phyloP scores from a whole-genome alignment of 2,113 vertebrate genomes.

The Odontesthes bonariensis region DNA sequence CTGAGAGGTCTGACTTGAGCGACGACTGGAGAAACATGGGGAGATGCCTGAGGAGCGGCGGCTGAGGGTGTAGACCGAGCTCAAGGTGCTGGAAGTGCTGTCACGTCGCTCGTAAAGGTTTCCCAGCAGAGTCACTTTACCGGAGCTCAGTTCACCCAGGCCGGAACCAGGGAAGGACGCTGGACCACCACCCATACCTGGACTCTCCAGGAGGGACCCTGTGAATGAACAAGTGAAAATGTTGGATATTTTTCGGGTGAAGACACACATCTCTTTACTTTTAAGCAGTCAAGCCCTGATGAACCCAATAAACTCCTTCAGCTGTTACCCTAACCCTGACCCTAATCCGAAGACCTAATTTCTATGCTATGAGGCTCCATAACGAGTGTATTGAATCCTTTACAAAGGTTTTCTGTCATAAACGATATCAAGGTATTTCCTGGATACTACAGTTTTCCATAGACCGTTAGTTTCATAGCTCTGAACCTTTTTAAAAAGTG shows the following conservation, averaged over 20 bases:
- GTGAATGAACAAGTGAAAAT: slow-evolving; percentile 4
- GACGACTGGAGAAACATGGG: slow-evolving; percentile 91
- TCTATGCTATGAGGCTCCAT: no score
- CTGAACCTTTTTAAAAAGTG: no score
- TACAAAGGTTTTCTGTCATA: no score
- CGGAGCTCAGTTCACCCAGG: slow-evolving; percentile 83
- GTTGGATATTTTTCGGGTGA: neutral
- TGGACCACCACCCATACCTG: slow-evolving; percentile 77
- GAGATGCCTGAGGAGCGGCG: slow-evolving; percentile 94
- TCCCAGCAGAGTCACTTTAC: slow-evolving; percentile 84
- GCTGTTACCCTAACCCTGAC: no score
- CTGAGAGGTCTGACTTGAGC: slow-evolving; percentile 90
- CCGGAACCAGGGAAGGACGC: slow-evolving; percentile 79
- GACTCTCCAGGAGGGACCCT: slow-evolving; percentile 81
- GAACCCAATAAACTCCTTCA: no score
- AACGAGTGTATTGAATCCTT: no score
- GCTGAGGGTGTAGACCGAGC: slow-evolving; percentile 90
- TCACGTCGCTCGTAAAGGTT: slow-evolving; percentile 86
- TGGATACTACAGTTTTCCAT: no score
- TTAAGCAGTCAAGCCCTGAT: no score
- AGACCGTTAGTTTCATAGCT: no score
- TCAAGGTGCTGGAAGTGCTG: slow-evolving; percentile 90
- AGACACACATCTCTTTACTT: no score
- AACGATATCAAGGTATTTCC: no score
- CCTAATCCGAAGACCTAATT: no score